phyloP scores from a whole-genome alignment of 35 echinoderm and acorn worm species.

The Patiria miniata region DNA sequence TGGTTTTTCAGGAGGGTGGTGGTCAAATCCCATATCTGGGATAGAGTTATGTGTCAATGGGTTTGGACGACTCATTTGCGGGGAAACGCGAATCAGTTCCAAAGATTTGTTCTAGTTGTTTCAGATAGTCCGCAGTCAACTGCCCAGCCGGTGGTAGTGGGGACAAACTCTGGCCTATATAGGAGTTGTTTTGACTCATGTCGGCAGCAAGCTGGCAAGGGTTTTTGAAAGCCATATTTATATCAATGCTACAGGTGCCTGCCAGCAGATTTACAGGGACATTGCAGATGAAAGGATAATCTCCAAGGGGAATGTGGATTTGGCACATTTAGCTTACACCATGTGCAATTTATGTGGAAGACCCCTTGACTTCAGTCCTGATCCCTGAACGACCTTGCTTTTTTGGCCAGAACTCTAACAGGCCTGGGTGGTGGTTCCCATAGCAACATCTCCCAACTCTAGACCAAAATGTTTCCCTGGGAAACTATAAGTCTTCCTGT shows the following conservation, averaged over 20 bases:
- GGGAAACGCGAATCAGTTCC: constrained; percentile 37
- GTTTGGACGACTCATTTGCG: constrained; percentile 12
- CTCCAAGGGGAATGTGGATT: too few species aligned
- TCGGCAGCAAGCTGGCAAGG: constrained; percentile 27
- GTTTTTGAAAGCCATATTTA: constrained; percentile 38
- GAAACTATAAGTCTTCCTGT: too few species aligned
- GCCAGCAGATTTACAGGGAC: constrained; percentile 33
- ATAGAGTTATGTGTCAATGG: constrained; percentile 34
- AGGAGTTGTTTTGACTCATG: constrained; percentile 20
- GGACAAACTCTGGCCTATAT: constrained; percentile 59
- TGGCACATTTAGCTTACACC: too few species aligned
- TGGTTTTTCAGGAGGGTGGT: constrained; percentile 63
- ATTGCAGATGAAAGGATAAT: constrained; percentile 18
- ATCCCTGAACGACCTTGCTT: too few species aligned
- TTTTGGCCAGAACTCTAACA: too few species aligned
- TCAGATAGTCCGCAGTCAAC: constrained; percentile 32
- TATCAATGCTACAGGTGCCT: constrained; percentile 15
- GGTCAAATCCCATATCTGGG: constrained; percentile 66
- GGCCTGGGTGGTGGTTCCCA: too few species aligned
- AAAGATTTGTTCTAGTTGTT: constrained; percentile 46
- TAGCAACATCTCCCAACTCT: too few species aligned
- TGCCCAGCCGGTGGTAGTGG: constrained; percentile 42
- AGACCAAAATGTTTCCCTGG: too few species aligned
- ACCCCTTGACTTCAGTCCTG: too few species aligned
- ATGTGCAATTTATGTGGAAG: too few species aligned